phyloP scores from a whole-genome alignment of 2,797 vertebrate genomes.

The Botia kubotai region DNA sequence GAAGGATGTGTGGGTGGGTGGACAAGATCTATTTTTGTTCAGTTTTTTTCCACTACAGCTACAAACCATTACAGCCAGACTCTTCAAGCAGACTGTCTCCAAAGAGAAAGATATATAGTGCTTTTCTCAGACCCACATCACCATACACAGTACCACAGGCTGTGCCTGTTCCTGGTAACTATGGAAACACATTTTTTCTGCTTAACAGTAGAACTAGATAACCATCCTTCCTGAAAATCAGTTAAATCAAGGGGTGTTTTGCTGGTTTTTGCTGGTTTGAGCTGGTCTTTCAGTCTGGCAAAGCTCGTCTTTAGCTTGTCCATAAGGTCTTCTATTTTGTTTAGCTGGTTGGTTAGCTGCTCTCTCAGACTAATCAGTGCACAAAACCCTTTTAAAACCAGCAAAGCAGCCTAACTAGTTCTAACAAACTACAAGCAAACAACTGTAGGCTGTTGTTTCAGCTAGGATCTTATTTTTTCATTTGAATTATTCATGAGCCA shows the following conservation, averaged over 20 bases:
- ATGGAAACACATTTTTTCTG: neutral
- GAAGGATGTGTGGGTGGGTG: conserved; percentile 15
- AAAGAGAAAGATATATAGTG: neutral
- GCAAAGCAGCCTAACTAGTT: neutral
- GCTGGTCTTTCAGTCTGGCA: too few species aligned
- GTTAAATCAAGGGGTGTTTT: too few species aligned
- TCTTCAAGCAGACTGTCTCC: neutral
- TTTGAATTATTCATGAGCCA: neutral
- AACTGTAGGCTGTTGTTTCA: too few species aligned
- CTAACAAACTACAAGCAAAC: too few species aligned
- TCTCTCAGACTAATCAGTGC: neutral
- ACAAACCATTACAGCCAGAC: conserved; percentile 25
- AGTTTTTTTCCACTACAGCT: conserved; percentile 22
- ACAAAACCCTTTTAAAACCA: neutral
- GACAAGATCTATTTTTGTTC: conserved; percentile 38
- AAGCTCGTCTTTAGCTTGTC: neutral
- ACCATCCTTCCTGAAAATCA: neutral
- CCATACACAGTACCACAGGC: neutral
- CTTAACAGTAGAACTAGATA: neutral
- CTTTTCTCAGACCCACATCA: conserved; percentile 1
- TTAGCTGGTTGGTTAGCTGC: too few species aligned
- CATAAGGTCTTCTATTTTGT: neutral
- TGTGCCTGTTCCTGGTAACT: conserved; percentile 2
- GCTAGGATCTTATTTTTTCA: too few species aligned
- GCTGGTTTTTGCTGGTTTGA: too few species aligned